phyloP scores from a whole-genome alignment of 1,140 invertebrate species.

The Lucilia cuprina region DNA sequence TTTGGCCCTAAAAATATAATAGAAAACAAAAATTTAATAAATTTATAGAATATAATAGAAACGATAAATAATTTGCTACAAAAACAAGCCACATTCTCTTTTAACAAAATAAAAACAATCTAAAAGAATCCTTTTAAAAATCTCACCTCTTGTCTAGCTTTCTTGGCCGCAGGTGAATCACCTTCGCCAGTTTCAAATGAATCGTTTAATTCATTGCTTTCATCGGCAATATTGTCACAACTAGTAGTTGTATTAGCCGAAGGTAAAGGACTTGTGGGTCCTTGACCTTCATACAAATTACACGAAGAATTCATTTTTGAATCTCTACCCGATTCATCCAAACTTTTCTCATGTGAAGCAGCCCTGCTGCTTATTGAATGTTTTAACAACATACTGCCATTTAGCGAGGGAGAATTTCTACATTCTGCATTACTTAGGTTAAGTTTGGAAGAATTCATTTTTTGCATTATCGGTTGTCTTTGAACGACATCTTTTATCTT shows the following conservation, averaged over 20 bases:
- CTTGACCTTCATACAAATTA: not conserved
- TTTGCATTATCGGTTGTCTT: constrained; percentile 64
- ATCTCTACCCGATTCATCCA: constrained; percentile 11
- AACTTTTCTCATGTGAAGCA: constrained; percentile 17
- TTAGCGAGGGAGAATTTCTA: constrained; percentile 31
- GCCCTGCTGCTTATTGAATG: not conserved
- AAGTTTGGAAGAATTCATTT: constrained; percentile 58
- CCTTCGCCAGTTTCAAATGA: not conserved
- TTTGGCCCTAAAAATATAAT: constrained; percentile 75
- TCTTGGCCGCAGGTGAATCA: not conserved
- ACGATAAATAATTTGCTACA: not conserved
- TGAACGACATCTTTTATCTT: constrained; percentile 64
- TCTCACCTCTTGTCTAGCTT: constrained; percentile 20
- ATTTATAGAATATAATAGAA: no score
- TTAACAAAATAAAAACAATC: not conserved
- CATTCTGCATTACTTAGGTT: constrained; percentile 36
- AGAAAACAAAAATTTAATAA: not conserved
- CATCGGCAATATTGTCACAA: constrained; percentile 31
- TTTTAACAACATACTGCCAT: constrained; percentile 32
- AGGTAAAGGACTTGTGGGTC: not conserved
- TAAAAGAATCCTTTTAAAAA: not conserved
- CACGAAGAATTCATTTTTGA: not conserved
- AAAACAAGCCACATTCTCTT: constrained; percentile 12
- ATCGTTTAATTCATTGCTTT: constrained; percentile 21
- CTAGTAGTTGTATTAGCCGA: not conserved